Conservation (phyloP, 2,113 vertebrate genomes). For the Mormyrus lacerda region DNA sequence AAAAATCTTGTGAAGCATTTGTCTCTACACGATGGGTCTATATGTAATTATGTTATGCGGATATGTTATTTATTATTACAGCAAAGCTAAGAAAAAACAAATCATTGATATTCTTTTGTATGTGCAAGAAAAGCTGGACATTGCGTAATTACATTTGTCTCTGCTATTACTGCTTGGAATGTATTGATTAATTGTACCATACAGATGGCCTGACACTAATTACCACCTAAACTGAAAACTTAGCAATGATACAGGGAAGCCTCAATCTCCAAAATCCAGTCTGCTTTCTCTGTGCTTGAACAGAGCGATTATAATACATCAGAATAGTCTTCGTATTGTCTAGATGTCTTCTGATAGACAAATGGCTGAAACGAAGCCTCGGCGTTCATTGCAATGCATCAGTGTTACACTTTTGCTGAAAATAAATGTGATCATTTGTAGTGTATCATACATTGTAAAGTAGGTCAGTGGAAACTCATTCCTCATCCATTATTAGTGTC, state of each 20-base stretch:
- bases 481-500: background rate
- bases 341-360: background rate
- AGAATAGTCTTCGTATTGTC: background rate
- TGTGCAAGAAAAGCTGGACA: background rate
- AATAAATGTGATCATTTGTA: background rate
- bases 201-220: background rate
- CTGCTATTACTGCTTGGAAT: background rate
- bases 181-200: background rate
- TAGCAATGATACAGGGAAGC: background rate
- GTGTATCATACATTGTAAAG: background rate
- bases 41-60: background rate
- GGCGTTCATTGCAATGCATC: background rate
- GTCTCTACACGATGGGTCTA: background rate
- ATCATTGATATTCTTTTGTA: background rate
- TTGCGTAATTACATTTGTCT: background rate
- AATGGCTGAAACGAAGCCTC: background rate
- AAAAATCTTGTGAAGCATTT: background rate
- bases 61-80: background rate
- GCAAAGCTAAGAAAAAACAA: background rate
- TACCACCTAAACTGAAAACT: background rate
- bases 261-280: background rate
- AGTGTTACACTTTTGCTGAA: background rate
- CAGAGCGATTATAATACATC: background rate
- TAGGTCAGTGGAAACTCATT: conserved; percentile 1
- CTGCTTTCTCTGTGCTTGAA: background rate